Conservation (phyloP, 2,888 invertebrate species). For the Encarsia formosa region DNA sequence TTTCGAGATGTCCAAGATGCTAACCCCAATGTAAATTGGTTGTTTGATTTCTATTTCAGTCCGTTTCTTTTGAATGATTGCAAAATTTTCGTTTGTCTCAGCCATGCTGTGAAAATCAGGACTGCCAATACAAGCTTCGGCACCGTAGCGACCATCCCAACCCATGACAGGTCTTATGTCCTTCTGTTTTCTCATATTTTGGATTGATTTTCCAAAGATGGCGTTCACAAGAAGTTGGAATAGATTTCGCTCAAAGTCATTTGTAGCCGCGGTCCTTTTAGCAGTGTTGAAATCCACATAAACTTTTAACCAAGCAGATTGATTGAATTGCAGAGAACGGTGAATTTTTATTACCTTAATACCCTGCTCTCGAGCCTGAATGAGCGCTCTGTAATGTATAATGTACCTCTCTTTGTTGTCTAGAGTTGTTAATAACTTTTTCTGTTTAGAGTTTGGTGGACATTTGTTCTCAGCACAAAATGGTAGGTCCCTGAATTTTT, state of each 20-base stretch:
- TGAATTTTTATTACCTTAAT: slow-evolving; percentile 37
- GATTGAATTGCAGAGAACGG: slow-evolving; percentile 34
- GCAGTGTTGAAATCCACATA: slow-evolving; percentile 32
- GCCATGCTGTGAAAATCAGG: slow-evolving; percentile 37
- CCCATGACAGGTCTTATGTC: no score
- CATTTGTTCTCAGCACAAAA: background rate
- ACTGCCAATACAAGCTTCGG: slow-evolving; percentile 36
- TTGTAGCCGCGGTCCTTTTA: background rate
- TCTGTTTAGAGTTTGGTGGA: background rate
- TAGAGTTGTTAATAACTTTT: background rate
- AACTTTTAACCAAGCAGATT: slow-evolving; percentile 36
- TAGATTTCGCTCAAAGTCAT: background rate
- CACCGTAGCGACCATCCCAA: slow-evolving; percentile 39
- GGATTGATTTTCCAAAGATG: no score
- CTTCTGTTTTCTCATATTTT: no score
- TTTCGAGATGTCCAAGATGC: background rate
- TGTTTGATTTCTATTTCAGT: slow-evolving; percentile 32
- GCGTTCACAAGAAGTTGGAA: background rate
- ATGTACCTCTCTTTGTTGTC: slow-evolving; percentile 29
- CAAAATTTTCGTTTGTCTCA: slow-evolving; percentile 42
- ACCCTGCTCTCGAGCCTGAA: slow-evolving; percentile 36
- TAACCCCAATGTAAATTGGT: no score
- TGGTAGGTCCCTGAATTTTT: background rate
- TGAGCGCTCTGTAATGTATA: slow-evolving; percentile 36
- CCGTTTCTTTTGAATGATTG: slow-evolving; percentile 40